Evolutionary conservation across 2,113 vertebrate species (phyloP), one percentile per base, ranked within the genome.

Genomic region (Leptosomus discolor): DNA sequence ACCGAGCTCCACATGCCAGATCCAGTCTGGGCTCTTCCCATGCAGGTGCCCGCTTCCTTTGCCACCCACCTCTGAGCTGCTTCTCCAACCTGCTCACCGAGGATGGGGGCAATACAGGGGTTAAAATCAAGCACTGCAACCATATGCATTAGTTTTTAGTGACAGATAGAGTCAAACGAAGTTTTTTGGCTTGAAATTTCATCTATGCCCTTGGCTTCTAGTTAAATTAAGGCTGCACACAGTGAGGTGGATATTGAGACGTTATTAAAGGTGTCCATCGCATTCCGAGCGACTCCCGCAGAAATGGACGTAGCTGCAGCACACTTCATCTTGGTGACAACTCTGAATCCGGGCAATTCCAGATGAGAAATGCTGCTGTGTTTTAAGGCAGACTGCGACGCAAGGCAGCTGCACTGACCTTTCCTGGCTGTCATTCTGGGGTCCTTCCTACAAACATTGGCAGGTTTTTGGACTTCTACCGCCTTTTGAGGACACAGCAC

Each of bases 301-400:
- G 67, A 79, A 77, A 41, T 2, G 2, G 13, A 6, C 5, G 22
- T 10, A 26, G 57, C 63, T 78, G 81, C 50, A 23, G 46, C 4
- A 34, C 32, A 19, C 65, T 84, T 85, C 69, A 37, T 37, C 92
- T 75, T 5, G 36, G 51, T 45, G 68, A 58, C 50, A 74, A 71
- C 56, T 39, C 16, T 13, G 29, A 81, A 88, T 21, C 14, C 26
- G 71, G 41, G 69, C 64, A 90, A 11, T 30, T 74, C 84, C 64
- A 26, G 30, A 23, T 29, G 48, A 69, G 78, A 82, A 68, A 23
- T 3, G 14, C 2, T n/a, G 11, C 87, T 19, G 36, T 41, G n/a
- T 53, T 84, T 39, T n/a, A 78, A 77, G 3, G 2, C 36, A 13
- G 1, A 0, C n/a, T 16, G 37, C 8, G 10, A 13, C 0, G 8